These are phyloP conservation scores for Pseudomyrmex cubaensis DNA, from an alignment of 1,140 invertebrate species.

Conservation along the genomic window DNA sequence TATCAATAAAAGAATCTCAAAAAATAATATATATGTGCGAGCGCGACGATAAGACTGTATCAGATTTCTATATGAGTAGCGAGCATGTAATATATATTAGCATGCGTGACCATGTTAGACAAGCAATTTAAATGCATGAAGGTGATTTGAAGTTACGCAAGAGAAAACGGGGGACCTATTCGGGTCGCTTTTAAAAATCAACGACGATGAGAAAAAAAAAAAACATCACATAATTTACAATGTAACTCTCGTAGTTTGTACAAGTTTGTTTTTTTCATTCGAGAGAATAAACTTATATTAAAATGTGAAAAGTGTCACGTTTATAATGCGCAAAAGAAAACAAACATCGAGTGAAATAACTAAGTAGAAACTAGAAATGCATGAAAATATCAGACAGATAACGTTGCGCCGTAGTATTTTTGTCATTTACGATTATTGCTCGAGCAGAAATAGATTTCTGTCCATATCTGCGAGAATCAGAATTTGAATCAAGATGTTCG, in stretches of 20 bases:
- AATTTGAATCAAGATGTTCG: conserved; percentile 40
- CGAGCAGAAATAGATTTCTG: not conserved
- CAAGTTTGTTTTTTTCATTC: too few species aligned
- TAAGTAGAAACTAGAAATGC: too few species aligned
- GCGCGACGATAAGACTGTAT: too few species aligned
- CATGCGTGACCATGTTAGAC: conserved; percentile 8
- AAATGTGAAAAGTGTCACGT: not conserved
- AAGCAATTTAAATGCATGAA: conserved; percentile 57
- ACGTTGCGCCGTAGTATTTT: too few species aligned
- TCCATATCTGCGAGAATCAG: not conserved
- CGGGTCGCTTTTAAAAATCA: conserved; percentile 13
- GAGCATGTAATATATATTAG: not conserved
- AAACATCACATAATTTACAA: conserved; percentile 3
- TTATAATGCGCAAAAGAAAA: not conserved
- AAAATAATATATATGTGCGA: too few species aligned
- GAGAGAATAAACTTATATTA: not conserved
- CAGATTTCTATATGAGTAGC: conserved; percentile 19
- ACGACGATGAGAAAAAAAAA: conserved; percentile 11
- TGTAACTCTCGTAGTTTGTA: not conserved
- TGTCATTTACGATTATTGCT: too few species aligned
- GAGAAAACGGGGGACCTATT: not conserved
- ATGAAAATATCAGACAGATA: too few species aligned
- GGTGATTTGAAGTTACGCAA: conserved; percentile 44
- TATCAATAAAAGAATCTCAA: too few species aligned
- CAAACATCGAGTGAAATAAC: not conserved